phyloP scores from a whole-genome alignment of 1,140 invertebrate species.

The Diplogasteroides magnus region DNA sequence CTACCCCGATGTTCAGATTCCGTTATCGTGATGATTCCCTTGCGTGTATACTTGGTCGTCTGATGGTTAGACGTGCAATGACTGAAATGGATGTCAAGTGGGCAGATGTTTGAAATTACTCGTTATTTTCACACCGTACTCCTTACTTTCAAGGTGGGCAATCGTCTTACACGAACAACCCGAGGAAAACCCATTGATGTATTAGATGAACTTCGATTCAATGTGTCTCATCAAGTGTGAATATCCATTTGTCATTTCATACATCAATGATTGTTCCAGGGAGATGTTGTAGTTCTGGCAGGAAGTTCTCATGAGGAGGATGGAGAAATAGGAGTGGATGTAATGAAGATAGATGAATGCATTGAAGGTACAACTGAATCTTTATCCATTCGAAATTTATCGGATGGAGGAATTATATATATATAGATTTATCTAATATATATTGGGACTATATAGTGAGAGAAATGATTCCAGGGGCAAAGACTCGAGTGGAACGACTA shows the following conservation, averaged over 20 bases:
- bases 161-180: neutral
- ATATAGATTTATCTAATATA: too few species aligned
- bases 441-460: neutral
- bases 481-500: neutral
- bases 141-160: too few species aligned
- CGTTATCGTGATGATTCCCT: neutral
- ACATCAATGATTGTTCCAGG: neutral
- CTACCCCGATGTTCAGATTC: neutral
- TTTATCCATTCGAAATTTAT: too few species aligned
- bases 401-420: too few species aligned
- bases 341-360: neutral
- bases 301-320: neutral
- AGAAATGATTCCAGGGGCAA: neutral
- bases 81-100: neutral
- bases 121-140: too few species aligned
- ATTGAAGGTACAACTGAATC: neutral
- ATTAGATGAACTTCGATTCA: neutral
- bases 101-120: neutral
- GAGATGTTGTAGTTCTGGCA: neutral
- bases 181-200: neutral
- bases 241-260: neutral
- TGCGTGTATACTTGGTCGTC: neutral
- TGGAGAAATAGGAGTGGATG: neutral
- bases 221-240: neutral
- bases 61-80: neutral